Percentiles rank a stretch among this genome's conserved stretches.
These are phyloP conservation scores for Beroe forskalii DNA, from an alignment of 37 sponge, comb jelly and placozoan genomes.

Conservation along the genomic window DNA sequence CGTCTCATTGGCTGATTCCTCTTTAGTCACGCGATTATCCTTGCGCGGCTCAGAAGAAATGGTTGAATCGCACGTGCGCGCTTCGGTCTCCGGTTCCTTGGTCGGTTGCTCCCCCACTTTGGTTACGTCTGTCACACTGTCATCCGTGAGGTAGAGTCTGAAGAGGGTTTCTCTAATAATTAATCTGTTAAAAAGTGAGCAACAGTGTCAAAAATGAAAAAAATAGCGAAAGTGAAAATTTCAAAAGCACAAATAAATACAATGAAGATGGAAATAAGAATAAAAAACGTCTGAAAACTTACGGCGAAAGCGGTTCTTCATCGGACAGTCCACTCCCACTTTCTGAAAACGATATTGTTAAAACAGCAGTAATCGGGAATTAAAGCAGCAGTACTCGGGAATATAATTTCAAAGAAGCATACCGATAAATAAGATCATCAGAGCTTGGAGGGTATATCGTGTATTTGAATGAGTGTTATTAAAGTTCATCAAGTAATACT, in stretches of 20 bases:
- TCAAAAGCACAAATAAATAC: too few relatives aligned
- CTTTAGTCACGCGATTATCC: neutral
- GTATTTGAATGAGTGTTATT: too few relatives aligned
- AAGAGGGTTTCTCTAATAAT: too few relatives aligned
- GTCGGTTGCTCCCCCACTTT: neutral
- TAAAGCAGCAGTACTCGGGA: too few relatives aligned
- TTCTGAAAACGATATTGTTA: conserved; percentile 2
- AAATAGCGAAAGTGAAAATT: neutral
- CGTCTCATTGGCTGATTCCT: neutral
- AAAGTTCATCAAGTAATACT: too few relatives aligned
- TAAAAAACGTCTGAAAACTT: neutral
- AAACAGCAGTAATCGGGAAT: neutral
- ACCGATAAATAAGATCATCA: too few relatives aligned
- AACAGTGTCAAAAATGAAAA: too few relatives aligned
- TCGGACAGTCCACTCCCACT: conserved; percentile 48
- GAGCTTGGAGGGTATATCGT: too few relatives aligned
- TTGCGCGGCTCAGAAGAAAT: neutral
- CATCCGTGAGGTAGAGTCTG: neutral
- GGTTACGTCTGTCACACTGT: neutral
- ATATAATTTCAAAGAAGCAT: too few relatives aligned
- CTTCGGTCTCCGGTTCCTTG: neutral
- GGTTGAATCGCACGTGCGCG: neutral
- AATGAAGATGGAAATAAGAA: neutral
- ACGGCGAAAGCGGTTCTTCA: conserved; percentile 30
- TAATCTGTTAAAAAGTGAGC: too few relatives aligned